These are phyloP conservation scores for Dinomys branickii DNA, from an alignment of 2,113 vertebrate genomes.

Conservation along the genomic window DNA sequence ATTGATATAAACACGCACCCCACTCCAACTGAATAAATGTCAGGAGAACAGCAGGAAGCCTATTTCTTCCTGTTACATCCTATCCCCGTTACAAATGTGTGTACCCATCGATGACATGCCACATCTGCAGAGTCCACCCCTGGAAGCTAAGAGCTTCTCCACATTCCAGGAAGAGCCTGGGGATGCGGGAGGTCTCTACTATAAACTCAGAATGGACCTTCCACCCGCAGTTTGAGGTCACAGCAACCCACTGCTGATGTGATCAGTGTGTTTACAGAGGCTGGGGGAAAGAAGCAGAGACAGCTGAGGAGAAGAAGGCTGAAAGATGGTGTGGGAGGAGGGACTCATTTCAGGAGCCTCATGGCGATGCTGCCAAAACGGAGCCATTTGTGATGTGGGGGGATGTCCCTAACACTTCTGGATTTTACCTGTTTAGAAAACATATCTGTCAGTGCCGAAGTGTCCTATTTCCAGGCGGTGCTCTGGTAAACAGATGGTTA, in stretches of 20 bases:
- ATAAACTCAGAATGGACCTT: background rate
- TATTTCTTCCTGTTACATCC: slow-evolving; percentile 55
- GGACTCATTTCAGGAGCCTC: background rate
- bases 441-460: background rate
- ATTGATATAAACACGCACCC: slow-evolving; percentile 69
- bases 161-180: background rate
- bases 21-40: slow-evolving; percentile 64
- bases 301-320: background rate
- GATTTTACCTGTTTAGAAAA: background rate
- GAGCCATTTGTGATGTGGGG: background rate
- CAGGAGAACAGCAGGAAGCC: slow-evolving; percentile 68
- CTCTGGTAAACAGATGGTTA: slow-evolving; percentile 57
- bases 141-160: slow-evolving; percentile 4
- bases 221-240: background rate
- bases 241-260: background rate
- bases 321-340: background rate
- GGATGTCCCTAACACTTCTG: too few relatives aligned
- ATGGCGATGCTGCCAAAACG: background rate
- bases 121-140: background rate
- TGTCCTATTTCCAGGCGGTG: background rate
- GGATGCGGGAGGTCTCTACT: background rate
- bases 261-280: background rate
- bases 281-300: background rate
- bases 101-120: slow-evolving; percentile 30
- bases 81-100: background rate